Conservation (phyloP, 2,797 vertebrate genomes). For the Falco berigora region DNA sequence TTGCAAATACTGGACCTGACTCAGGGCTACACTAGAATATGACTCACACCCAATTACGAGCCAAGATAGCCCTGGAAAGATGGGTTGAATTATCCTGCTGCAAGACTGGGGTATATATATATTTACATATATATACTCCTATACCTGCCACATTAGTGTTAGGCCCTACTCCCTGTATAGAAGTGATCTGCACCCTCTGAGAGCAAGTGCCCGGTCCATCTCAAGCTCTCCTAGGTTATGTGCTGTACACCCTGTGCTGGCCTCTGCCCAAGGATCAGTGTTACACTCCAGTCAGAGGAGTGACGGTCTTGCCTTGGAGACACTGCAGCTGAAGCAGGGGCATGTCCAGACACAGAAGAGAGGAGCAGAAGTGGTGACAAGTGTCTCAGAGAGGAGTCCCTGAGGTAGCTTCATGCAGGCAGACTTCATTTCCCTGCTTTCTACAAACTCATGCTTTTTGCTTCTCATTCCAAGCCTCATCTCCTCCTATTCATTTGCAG, state of each 20-base stretch:
- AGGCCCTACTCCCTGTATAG: not conserved
- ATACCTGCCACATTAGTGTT: not conserved
- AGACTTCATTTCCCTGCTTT: not conserved
- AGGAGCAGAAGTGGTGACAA: not conserved
- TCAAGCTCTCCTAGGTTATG: not conserved
- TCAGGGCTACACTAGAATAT: slow-evolving; percentile 42
- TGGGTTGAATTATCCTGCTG: not conserved
- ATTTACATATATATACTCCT: not conserved
- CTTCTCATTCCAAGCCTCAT: not conserved
- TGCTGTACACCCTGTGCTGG: not conserved
- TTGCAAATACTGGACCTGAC: slow-evolving; percentile 49
- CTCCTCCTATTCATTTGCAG: not conserved
- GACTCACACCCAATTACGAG: slow-evolving; percentile 25
- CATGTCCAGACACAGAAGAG: not conserved
- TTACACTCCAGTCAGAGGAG: not conserved
- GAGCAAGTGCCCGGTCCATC: not conserved
- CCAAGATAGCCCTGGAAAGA: slow-evolving; percentile 37
- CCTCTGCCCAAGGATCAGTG: not conserved
- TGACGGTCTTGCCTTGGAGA: not conserved
- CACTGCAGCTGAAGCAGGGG: not conserved
- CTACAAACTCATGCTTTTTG: not conserved
- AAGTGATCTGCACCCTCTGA: not conserved
- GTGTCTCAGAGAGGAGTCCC: not conserved
- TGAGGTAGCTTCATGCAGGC: not conserved
- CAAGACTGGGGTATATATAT: not conserved